Percentiles rank a stretch among this genome's conserved stretches.
Evolutionary conservation across 2,113 vertebrate species (phyloP).

Genomic region (Heterotis niloticus): DNA sequence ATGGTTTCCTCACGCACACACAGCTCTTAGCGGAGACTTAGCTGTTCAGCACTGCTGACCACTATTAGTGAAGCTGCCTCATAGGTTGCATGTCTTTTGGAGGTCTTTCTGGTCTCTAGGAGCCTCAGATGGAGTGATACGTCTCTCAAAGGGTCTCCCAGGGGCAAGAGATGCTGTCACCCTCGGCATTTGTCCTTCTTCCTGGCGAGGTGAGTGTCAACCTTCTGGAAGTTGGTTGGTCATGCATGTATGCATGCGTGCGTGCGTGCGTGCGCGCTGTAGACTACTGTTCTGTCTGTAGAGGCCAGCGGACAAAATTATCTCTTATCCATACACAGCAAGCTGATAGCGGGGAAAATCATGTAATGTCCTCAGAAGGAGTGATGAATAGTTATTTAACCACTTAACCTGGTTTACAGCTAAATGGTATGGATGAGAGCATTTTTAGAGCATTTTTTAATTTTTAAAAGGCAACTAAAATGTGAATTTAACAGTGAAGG

Average conservation of each 20-base stretch:
- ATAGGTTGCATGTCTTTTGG: neutral
- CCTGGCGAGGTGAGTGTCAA: neutral
- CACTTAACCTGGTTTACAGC: neutral
- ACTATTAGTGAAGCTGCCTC: neutral
- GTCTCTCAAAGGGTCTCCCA: neutral
- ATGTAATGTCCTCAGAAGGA: neutral
- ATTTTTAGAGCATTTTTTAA: too few relatives aligned
- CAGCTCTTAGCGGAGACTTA: neutral
- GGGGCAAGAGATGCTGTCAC: neutral
- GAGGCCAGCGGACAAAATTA: neutral
- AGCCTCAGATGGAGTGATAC: neutral
- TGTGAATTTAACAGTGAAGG: neutral
- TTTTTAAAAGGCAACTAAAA: neutral
- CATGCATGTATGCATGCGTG: neutral
- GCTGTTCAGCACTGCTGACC: neutral
- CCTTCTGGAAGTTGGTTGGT: neutral
- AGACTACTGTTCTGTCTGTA: neutral
- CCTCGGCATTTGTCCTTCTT: constrained; percentile 1
- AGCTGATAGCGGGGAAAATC: neutral
- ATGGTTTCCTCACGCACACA: neutral
- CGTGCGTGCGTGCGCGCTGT: neutral
- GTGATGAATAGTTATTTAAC: neutral
- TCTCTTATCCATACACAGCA: neutral
- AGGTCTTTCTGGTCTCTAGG: neutral
- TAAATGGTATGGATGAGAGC: neutral